Conservation (phyloP, 2,888 invertebrate species). For the Archaeoteleia sp. region DNA sequence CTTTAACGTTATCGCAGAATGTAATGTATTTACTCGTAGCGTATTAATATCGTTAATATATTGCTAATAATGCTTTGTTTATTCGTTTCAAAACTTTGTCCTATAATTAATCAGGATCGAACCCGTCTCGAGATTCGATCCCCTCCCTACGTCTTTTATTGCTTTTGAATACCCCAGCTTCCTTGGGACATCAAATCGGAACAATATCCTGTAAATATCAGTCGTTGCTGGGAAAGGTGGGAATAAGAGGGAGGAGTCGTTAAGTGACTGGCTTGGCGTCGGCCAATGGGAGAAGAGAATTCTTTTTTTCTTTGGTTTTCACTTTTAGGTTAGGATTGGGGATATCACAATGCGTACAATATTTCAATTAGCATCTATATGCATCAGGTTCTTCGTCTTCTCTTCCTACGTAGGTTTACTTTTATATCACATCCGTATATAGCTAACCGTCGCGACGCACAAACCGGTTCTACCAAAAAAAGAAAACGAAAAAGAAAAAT, state of each 20-base stretch:
- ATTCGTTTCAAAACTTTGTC: conserved; percentile 43
- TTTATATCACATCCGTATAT: conserved; percentile 61
- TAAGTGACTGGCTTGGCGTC: no score
- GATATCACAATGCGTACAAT: conserved; percentile 68
- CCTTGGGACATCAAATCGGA: conserved; percentile 73
- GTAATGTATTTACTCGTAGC: conserved; percentile 8
- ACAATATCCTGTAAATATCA: conserved; percentile 75
- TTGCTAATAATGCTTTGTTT: conserved; percentile 40
- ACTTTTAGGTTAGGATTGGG: conserved; percentile 37
- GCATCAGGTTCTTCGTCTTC: conserved; percentile 46
- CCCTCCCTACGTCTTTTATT: conserved; percentile 71
- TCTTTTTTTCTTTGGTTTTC: conserved; percentile 8
- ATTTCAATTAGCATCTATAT: conserved; percentile 48
- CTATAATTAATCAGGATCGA: conserved; percentile 58
- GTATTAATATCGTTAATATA: conserved; percentile 30
- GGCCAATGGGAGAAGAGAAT: conserved; percentile 7
- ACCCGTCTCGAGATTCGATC: conserved; percentile 55
- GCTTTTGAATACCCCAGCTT: conserved; percentile 75
- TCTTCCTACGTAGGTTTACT: conserved; percentile 31
- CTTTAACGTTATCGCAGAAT: conserved; percentile 6
- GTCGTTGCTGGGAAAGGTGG: conserved; percentile 57
- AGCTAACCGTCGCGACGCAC: conserved; percentile 46
- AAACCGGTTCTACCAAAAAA: conserved; percentile 40
- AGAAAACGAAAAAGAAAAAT: no score
- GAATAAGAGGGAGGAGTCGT: conserved; percentile 27